Evolutionary conservation across 2,888 invertebrate genomes (phyloP).

Genomic region (Parasteatoda lunata): DNA sequence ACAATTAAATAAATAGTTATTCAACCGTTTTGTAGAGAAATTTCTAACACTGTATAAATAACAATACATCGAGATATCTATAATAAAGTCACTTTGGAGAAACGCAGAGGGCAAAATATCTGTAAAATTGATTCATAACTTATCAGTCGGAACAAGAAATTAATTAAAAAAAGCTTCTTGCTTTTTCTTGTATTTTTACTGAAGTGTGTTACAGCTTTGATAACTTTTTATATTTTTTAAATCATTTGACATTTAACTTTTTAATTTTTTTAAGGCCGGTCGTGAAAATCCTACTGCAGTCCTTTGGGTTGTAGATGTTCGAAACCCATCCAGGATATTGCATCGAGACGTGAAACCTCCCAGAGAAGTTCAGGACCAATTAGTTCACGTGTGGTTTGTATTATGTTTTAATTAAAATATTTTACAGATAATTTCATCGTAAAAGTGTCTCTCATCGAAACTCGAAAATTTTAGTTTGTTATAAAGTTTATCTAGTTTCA

Average conservation of each 20-base stretch:
- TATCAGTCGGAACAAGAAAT: no score
- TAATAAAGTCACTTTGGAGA: no score
- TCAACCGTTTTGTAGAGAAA: no score
- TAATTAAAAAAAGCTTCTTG: not conserved
- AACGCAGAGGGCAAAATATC: no score
- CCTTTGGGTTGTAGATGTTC: constrained; percentile 66
- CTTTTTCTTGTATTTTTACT: not conserved
- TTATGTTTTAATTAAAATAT: not conserved
- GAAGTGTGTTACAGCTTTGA: not conserved
- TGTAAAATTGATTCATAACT: no score
- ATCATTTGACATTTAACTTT: not conserved
- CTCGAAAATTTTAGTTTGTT: no score
- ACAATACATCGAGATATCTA: no score
- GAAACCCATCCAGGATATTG: constrained; percentile 37
- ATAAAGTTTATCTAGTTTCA: no score
- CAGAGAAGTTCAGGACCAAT: constrained; percentile 65
- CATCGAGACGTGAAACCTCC: constrained; percentile 68
- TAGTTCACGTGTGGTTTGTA: constrained; percentile 65
- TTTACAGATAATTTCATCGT: no score
- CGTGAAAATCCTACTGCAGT: constrained; percentile 69
- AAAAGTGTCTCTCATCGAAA: no score
- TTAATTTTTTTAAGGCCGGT: constrained; percentile 66
- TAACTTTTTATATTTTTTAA: not conserved
- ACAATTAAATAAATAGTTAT: no score
- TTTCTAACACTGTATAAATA: no score